Base-by-base conservation (phyloP, 2,888 invertebrate genomes). In the Agrochola lota region DNA sequence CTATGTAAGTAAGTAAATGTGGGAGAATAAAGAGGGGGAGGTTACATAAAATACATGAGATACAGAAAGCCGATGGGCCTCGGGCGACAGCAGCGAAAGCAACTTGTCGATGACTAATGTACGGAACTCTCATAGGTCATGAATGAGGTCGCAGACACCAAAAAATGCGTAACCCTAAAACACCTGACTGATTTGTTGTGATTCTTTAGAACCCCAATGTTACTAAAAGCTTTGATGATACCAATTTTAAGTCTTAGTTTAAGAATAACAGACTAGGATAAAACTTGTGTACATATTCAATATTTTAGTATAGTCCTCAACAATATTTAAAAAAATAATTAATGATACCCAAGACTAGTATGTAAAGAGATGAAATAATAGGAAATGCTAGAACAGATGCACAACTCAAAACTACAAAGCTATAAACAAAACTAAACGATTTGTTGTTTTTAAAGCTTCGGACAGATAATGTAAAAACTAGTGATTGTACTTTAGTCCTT, bases 21-120 rank as follows among this genome's bases (percentile, higher is more conserved):
- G 85, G 84, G 87, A 90, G 90, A 88, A 76, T 85, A 84, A 90
- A 91, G 93, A 90, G 93, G 94, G 87, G 94, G 93, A 90, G 88
- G 90, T 95, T 94, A 95, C 95, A 95, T 95, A 95, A 95, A 95
- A 93, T 91, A 91, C 90, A 91, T 90, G 93, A 93, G 92, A 88
- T 91, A 92, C 93, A 93, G 93, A 94, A 93, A 94, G 92, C 91
- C 90, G 89, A 88, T 91, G 91, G 92, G 92, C 94, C 95, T 94
- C 92, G 81, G 94, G 94, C 93, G 90, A 93, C 90, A 91, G 87
- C 91, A 89, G 94, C 91, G 95, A 94, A 95, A 95, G 95, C 93
- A 90, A 90, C 79, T 74, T 84, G 88, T 87, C 90, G 89, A 91
- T 94, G 94, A 94, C 91, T 92, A 92, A 94, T 94, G 91, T 88